phyloP scores from a whole-genome alignment of 2,888 invertebrate species.

The Netelia inedita region DNA sequence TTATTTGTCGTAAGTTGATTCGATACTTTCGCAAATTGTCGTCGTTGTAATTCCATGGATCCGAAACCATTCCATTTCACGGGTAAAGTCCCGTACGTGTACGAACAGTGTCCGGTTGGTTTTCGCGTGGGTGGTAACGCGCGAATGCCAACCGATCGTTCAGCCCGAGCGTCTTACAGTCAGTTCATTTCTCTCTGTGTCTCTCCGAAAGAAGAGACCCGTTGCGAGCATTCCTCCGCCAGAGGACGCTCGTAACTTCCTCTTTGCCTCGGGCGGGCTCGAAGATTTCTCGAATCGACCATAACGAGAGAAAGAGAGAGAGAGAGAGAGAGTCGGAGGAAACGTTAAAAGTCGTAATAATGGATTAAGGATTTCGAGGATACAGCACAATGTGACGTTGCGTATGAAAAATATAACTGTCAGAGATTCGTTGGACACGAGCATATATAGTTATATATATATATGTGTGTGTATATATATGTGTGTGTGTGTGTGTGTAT shows the following conservation, averaged over 20 bases:
- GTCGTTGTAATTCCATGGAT: no score
- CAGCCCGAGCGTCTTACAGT: neutral
- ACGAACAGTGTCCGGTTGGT: slow-evolving; percentile 1
- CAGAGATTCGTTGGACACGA: slow-evolving; percentile 1
- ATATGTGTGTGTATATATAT: no score
- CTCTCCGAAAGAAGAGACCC: no score
- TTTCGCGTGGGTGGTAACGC: slow-evolving; percentile 44
- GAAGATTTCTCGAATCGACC: neutral
- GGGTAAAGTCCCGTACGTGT: neutral
- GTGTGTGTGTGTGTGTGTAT: no score
- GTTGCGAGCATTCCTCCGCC: slow-evolving; percentile 24
- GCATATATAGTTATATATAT: no score
- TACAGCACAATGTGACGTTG: neutral
- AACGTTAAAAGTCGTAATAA: slow-evolving; percentile 1
- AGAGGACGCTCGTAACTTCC: neutral
- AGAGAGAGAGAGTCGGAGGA: neutral
- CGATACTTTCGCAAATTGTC: no score
- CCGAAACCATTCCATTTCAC: no score
- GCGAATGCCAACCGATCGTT: slow-evolving; percentile 23
- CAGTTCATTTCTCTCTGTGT: no score
- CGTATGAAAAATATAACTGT: slow-evolving; percentile 2
- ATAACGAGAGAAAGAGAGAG: neutral
- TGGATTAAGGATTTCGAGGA: neutral
- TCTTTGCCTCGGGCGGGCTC: neutral
- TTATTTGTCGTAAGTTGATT: no score